phyloP scores from a whole-genome alignment of 2,888 invertebrate genomes.

The Coenonympha arcania region DNA sequence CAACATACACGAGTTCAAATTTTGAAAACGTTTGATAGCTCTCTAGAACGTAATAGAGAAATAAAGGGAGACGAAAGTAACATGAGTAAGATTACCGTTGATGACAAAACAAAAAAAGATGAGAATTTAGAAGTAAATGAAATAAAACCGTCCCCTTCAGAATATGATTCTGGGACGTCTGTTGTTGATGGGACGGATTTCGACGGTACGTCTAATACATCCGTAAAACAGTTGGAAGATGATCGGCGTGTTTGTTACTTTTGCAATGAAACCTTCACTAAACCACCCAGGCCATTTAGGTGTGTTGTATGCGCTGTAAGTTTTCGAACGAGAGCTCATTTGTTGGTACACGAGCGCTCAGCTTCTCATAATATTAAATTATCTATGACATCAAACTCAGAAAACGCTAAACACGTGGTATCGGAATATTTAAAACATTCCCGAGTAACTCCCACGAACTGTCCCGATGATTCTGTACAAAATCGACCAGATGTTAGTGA shows the following conservation, averaged over 20 bases:
- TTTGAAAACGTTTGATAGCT: conserved; percentile 55
- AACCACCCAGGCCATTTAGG: conserved; percentile 78
- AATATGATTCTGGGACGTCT: conserved; percentile 45
- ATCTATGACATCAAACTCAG: conserved; percentile 77
- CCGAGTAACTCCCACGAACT: conserved; percentile 57
- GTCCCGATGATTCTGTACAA: conserved; percentile 48
- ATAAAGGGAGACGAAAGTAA: conserved; percentile 43
- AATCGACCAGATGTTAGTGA: conserved; percentile 49
- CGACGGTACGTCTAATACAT: conserved; percentile 53
- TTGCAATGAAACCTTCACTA: conserved; percentile 89
- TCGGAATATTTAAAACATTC: conserved; percentile 74
- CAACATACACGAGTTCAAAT: conserved; percentile 73
- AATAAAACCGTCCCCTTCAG: conserved; percentile 4
- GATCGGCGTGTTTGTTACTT: conserved; percentile 85
- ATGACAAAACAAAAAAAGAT: conserved; percentile 42
- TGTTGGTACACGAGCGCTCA: conserved; percentile 94
- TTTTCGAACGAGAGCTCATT: conserved; percentile 90
- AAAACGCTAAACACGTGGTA: conserved; percentile 54
- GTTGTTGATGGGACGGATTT: conserved; percentile 73
- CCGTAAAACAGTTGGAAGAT: conserved; percentile 78
- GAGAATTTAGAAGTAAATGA: not conserved
- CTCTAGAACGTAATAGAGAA: conserved; percentile 43
- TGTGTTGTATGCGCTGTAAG: conserved; percentile 94
- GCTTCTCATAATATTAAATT: conserved; percentile 94
- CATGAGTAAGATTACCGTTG: conserved; percentile 39